Conservation (phyloP, 1,140 invertebrate species). For the Caenorhabditis remanei region DNA sequence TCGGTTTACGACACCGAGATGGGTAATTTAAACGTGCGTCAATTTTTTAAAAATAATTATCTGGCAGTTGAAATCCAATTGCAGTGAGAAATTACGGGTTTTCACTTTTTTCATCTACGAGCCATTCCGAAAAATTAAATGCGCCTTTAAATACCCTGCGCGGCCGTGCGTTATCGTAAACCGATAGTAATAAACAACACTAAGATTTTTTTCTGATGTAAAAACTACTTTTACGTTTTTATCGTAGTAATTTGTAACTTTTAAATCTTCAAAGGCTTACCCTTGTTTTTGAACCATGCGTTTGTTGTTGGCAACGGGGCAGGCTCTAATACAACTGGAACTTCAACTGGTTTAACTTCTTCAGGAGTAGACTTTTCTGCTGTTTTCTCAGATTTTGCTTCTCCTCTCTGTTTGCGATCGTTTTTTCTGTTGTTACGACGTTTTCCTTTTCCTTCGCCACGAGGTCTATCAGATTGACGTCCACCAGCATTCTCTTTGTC, state of each 20-base stretch:
- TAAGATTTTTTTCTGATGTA: too few relatives aligned
- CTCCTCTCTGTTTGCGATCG: conserved; percentile 26
- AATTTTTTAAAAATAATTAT: too few relatives aligned
- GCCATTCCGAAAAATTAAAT: background rate
- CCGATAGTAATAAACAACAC: too few relatives aligned
- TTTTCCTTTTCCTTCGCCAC: conserved; percentile 43
- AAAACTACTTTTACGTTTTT: too few relatives aligned
- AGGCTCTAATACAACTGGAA: conserved; percentile 67
- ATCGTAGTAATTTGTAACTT: background rate
- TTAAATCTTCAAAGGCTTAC: background rate
- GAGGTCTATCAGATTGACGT: conserved; percentile 31
- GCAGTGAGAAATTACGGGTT: too few relatives aligned
- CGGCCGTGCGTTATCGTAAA: too few relatives aligned
- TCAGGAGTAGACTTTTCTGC: conserved; percentile 44
- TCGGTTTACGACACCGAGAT: too few relatives aligned
- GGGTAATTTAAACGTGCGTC: too few relatives aligned
- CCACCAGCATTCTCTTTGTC: conserved; percentile 41
- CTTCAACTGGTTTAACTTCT: conserved; percentile 37
- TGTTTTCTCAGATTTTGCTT: conserved; percentile 33
- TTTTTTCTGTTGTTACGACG: conserved; percentile 42
- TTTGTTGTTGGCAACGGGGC: conserved; percentile 66
- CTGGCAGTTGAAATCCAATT: too few relatives aligned
- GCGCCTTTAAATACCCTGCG: too few relatives aligned
- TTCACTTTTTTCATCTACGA: too few relatives aligned
- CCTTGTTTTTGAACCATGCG: conserved; percentile 68